Evolutionary conservation across 1,140 invertebrate species (phyloP), one percentile per base, ranked within the genome.

Genomic region (Teleogryllus occipitalis): DNA sequence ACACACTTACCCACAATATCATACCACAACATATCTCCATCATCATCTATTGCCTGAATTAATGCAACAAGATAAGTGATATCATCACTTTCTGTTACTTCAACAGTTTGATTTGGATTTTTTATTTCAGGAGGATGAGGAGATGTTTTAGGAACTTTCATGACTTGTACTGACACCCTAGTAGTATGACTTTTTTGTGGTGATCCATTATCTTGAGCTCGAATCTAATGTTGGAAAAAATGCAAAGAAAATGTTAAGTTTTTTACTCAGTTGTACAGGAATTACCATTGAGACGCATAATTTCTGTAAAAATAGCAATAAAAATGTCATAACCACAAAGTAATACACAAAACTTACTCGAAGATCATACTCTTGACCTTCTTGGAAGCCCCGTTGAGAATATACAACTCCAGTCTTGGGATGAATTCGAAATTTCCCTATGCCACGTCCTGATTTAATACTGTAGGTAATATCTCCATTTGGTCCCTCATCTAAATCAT

Each of bases 11-110:
- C 94, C 75, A 93, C 89, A 81, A 98, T 98, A 83, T 95, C 92
- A 85, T 94, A 98, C 93, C 95, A 98, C 73, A 98, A 86, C 75
- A 90, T 89, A 84, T 97, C 94, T 47, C 91, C 91, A 83, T 98
- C 96, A 76, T 90, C 89, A 87, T 98, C 96, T 8, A 89, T 87
- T 0, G 95, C 96, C 83, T 95, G 91, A 78, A 97, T 89, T 27
- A 96, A 87, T 14, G 92, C 89, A 0, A 98, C 93, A 77, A 96
- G 87, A 85, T 94, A 94, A 10, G 95, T 95, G 8, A 95, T 90
- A 82, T 90, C 88, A 86, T 97, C 96, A 82, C 92, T 93, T 87
- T 98, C 96, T 18, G 94, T 93, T 14, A 96, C 90, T 84, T 92
- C 89, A 49, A 94, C 91, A 54, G 89, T 87, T 82, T 91, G 90